Evolutionary conservation across 2,888 invertebrate species (phyloP).

Genomic region (Serripes groenlandicus): DNA sequence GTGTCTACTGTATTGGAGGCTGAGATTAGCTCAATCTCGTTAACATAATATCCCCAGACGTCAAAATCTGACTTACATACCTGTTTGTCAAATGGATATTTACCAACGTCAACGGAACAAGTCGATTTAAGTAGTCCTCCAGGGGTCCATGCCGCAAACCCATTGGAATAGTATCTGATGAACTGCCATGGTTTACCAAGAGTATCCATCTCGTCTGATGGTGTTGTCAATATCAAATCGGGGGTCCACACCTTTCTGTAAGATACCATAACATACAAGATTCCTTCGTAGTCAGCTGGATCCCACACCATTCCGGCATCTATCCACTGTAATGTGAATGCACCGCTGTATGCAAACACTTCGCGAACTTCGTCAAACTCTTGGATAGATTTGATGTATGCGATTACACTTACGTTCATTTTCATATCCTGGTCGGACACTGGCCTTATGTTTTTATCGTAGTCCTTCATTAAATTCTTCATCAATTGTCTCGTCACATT

Average conservation of each 20-base stretch:
- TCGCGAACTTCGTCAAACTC: slow-evolving; percentile 58
- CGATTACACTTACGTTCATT: slow-evolving; percentile 16
- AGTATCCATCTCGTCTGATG: slow-evolving; percentile 51
- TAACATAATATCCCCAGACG: slow-evolving; percentile 37
- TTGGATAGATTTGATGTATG: slow-evolving; percentile 41
- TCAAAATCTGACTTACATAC: slow-evolving; percentile 47
- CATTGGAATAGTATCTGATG: slow-evolving; percentile 37
- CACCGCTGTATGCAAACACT: slow-evolving; percentile 35
- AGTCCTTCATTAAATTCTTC: background rate
- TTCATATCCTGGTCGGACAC: slow-evolving; percentile 23
- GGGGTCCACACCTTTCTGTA: slow-evolving; percentile 62
- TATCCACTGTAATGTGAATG: slow-evolving; percentile 27
- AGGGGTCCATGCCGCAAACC: slow-evolving; percentile 53
- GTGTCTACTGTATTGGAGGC: background rate
- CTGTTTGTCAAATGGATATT: slow-evolving; percentile 66
- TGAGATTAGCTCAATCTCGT: slow-evolving; percentile 36
- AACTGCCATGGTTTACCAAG: slow-evolving; percentile 57
- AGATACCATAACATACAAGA: slow-evolving; percentile 4
- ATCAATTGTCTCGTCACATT: background rate
- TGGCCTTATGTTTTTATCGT: too few species aligned
- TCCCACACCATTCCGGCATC: slow-evolving; percentile 43
- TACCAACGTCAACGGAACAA: slow-evolving; percentile 54
- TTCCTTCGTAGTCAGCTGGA: slow-evolving; percentile 20
- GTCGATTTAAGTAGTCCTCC: slow-evolving; percentile 51
- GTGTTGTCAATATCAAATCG: slow-evolving; percentile 59